Conservation (phyloP, 2,797 vertebrate species). For the Brotula barbata region DNA sequence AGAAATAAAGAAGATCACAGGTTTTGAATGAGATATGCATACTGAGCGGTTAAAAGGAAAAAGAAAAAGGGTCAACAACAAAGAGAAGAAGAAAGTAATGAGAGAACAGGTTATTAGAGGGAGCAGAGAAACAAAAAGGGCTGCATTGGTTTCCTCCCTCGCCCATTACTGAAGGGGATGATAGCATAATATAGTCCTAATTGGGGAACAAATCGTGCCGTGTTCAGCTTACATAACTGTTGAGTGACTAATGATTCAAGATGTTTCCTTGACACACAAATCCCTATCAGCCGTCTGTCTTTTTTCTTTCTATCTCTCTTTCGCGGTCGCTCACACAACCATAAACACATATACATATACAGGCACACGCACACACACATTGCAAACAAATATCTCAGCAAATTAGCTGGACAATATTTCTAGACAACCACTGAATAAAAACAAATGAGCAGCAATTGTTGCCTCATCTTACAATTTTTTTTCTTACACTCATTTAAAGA, state of each 20-base stretch:
- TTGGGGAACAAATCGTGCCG: conserved; percentile 71
- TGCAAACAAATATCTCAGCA: conserved; percentile 1
- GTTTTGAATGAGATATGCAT: conserved; percentile 17
- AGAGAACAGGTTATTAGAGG: conserved; percentile 32
- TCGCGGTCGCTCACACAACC: too few species aligned
- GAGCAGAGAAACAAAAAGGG: conserved; percentile 49
- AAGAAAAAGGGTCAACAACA: conserved; percentile 15
- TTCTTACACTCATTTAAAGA: background rate
- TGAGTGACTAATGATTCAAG: conserved; percentile 71
- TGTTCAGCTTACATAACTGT: conserved; percentile 71
- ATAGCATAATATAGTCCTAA: conserved; percentile 73
- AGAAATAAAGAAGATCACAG: conserved; percentile 26
- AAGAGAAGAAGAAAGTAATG: conserved; percentile 18
- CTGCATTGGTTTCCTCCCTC: conserved; percentile 50
- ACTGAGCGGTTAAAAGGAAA: conserved; percentile 23
- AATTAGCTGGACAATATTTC: too few species aligned
- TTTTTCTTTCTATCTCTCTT: conserved; percentile 10
- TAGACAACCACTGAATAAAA: too few species aligned
- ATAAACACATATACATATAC: too few species aligned
- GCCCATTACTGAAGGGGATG: conserved; percentile 68
- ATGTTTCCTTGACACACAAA: conserved; percentile 56
- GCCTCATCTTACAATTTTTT: background rate
- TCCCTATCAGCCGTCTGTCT: conserved; percentile 15
- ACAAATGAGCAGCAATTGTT: background rate
- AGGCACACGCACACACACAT: background rate